Evolutionary conservation across 2,797 vertebrate genomes (phyloP), one percentile per base, ranked within the genome.

Genomic region (Leontopithecus rosalia): DNA sequence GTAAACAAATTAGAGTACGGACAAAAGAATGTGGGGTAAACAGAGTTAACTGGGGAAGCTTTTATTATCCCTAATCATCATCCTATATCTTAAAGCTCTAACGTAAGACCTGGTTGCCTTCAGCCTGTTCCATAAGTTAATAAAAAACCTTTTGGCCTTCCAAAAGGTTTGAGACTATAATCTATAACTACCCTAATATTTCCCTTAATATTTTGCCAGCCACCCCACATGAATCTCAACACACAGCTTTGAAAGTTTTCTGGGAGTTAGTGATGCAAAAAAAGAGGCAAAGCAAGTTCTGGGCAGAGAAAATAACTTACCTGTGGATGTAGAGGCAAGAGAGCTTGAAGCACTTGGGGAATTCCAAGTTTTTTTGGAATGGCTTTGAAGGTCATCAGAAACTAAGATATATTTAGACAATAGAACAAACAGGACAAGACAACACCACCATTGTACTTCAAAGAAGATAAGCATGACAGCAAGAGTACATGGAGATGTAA

Each of bases 321-420:
- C 28, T 9, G 0, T 2, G 7, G 6, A 41, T 41, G 1, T n/a
- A 41, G n/a, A 83, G 17, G 33, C n/a, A 30, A 77, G 33, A 85
- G 14, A 83, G 12, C 20, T 24, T 7, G 3, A 52, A 48, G n/a
- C 57, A 46, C 8, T 57, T 24, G 36, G 46, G 15, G 30, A 84
- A 81, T 91, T 90, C 70, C 70, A 81, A 22, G 28, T 12, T 52
- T 79, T 67, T 43, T n/a, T 26, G 15, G n/a, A 72, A 39, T 73
- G 17, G 30, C 30, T 97, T 94, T 43, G 67, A 84, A 83, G 33
- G 72, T 70, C 43, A 93, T 84, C 73, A 75, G 75, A 96, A 94
- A 28, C 33, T 43, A 79, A 93, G 24, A 77, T 70, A 43, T 50
- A 75, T 50, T 86, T 86, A 80, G n/a, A 73, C 14, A 79, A 36